These are phyloP conservation scores for Mechanitis messenoides DNA, from an alignment of 2,888 invertebrate genomes.

Conservation along the genomic window DNA sequence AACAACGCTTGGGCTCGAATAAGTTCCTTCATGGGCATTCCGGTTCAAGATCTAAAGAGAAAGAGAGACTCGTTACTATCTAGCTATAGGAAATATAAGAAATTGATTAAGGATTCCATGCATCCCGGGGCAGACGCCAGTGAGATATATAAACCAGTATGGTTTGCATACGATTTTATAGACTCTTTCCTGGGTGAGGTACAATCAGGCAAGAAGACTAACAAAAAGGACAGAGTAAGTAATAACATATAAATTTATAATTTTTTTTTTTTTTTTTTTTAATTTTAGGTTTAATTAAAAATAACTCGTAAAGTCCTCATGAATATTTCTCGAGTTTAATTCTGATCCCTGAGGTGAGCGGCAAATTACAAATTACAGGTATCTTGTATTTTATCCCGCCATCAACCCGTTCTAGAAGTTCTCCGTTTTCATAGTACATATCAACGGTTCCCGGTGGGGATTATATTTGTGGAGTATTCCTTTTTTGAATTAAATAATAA, in stretches of 20 bases:
- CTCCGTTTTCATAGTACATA: constrained; percentile 15
- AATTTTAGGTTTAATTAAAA: constrained; percentile 7
- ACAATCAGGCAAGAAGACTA: not conserved
- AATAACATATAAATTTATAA: not conserved
- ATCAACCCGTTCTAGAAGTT: constrained; percentile 22
- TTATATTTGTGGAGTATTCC: constrained; percentile 19
- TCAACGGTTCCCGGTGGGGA: constrained; percentile 26
- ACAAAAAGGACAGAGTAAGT: constrained; percentile 7
- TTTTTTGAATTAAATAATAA: constrained; percentile 32
- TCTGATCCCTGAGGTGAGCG: constrained; percentile 29
- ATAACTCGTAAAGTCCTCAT: constrained; percentile 20
- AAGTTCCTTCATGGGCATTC: constrained; percentile 2
- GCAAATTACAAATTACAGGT: constrained; percentile 27
- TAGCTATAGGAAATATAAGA: constrained; percentile 11
- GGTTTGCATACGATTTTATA: constrained; percentile 28
- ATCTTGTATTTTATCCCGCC: constrained; percentile 22
- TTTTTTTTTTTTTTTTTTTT: not conserved
- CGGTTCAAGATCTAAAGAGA: constrained; percentile 5
- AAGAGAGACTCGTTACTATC: constrained; percentile 11
- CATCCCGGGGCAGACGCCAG: constrained; percentile 15
- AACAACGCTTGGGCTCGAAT: constrained; percentile 9
- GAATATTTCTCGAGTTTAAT: constrained; percentile 21
- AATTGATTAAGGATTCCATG: constrained; percentile 12
- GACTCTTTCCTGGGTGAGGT: constrained; percentile 16
- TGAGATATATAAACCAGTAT: constrained; percentile 26